These are phyloP conservation scores for Steinernema khuongi DNA, from an alignment of 1,140 invertebrate genomes.

Conservation along the genomic window DNA sequence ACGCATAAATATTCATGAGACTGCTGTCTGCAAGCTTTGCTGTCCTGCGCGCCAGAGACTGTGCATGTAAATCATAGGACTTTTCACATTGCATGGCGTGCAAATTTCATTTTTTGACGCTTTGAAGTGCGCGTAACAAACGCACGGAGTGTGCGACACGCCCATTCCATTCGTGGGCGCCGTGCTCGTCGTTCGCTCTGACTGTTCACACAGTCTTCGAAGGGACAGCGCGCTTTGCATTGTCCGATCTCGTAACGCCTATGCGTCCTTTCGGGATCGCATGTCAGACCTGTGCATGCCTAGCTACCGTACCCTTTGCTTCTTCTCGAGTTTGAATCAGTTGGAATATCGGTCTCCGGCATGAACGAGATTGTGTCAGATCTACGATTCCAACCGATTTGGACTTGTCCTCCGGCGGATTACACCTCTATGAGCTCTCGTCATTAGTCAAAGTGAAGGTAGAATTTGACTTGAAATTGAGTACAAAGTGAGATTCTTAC, in stretches of 20 bases:
- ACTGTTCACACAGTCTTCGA: not conserved
- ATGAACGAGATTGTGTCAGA: too few species aligned
- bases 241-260: not conserved
- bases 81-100: too few species aligned
- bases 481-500: conserved; percentile 5
- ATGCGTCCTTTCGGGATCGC: not conserved
- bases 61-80: too few species aligned
- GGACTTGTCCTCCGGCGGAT: too few species aligned
- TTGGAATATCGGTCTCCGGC: too few species aligned
- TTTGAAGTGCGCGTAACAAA: conserved; percentile 1
- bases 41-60: too few species aligned
- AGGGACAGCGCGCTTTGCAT: conserved; percentile 6
- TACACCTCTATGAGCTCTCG: not conserved
- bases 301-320: too few species aligned
- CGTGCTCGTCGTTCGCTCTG: not conserved
- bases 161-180: not conserved
- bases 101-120: not conserved
- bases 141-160: not conserved
- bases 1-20: too few species aligned
- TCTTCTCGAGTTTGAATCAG: too few species aligned
- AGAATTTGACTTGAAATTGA: not conserved
- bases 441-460: not conserved
- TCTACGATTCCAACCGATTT: too few species aligned
- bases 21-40: too few species aligned
- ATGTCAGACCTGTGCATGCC: too few species aligned